Evolutionary conservation across 2,113 vertebrate species (phyloP).

Genomic region (Chaetodon auriga): DNA sequence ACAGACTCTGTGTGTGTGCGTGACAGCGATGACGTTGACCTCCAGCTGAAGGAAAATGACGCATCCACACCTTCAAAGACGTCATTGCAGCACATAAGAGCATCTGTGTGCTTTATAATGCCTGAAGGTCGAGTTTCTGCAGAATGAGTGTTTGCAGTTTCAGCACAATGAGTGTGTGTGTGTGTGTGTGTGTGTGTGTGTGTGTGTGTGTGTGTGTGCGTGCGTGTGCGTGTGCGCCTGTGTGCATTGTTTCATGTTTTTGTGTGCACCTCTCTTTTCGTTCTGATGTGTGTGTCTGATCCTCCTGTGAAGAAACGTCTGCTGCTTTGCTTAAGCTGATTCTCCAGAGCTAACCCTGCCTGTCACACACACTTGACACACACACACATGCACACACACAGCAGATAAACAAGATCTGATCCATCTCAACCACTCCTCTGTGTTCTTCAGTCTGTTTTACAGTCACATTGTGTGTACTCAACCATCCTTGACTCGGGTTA

Average conservation of each 20-base stretch:
- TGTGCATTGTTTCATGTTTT: conserved; percentile 13
- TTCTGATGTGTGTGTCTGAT: conserved; percentile 37
- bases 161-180: background rate
- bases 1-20: too few species aligned
- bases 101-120: background rate
- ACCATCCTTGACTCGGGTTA: too few species aligned
- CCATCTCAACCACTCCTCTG: conserved; percentile 8
- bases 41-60: background rate
- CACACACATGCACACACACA: conserved; percentile 7
- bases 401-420: conserved; percentile 35
- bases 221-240: background rate
- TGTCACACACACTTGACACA: conserved; percentile 21
- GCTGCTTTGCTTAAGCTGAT: conserved; percentile 66
- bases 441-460: background rate
- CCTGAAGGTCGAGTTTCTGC: background rate
- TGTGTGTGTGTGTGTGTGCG: background rate
- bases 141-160: too few species aligned
- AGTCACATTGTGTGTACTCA: too few species aligned
- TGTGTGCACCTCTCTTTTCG: conserved; percentile 29
- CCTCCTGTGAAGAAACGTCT: conserved; percentile 36
- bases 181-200: background rate
- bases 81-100: background rate
- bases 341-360: conserved; percentile 49
- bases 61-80: background rate
- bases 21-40: background rate